phyloP scores from a whole-genome alignment of 2,797 vertebrate genomes.

The Typhlichthys eigenmanni region DNA sequence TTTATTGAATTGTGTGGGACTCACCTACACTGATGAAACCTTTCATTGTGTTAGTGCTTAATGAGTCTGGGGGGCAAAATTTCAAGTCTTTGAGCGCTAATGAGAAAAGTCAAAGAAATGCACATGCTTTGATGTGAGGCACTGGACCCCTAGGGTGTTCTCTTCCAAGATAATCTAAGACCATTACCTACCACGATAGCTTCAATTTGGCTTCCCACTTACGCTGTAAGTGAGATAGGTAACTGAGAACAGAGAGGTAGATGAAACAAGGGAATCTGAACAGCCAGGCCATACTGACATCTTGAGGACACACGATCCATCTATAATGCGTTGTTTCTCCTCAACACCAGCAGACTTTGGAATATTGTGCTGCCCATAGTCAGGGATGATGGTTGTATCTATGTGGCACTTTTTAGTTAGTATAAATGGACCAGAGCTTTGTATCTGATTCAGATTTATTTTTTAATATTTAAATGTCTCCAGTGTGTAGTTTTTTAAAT shows the following conservation, averaged over 20 bases:
- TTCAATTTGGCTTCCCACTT: conserved; percentile 43
- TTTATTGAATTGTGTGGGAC: neutral
- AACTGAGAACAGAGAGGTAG: conserved; percentile 44
- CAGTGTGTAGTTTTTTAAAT: too few relatives aligned
- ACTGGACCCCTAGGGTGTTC: conserved; percentile 59
- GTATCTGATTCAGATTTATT: too few relatives aligned
- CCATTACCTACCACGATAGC: conserved; percentile 66
- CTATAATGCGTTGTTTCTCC: conserved; percentile 26
- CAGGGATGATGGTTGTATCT: conserved; percentile 17
- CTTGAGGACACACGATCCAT: conserved; percentile 34
- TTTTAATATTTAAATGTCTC: too few relatives aligned
- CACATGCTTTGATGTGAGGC: conserved; percentile 60
- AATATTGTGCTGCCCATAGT: conserved; percentile 19
- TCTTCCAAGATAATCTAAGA: conserved; percentile 63
- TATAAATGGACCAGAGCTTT: too few relatives aligned
- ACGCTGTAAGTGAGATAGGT: conserved; percentile 41
- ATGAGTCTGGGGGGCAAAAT: conserved; percentile 47
- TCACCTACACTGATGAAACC: conserved; percentile 28
- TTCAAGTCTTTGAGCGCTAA: conserved; percentile 58
- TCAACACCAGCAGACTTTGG: conserved; percentile 21
- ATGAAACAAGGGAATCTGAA: conserved; percentile 39
- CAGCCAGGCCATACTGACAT: conserved; percentile 36
- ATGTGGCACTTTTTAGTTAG: neutral
- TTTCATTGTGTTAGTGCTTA: conserved; percentile 66
- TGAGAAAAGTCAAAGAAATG: conserved; percentile 58